Evolutionary conservation across 2,797 vertebrate species (phyloP), one percentile per base, ranked within the genome.

Genomic region (Acipenser oxyrinchus): DNA sequence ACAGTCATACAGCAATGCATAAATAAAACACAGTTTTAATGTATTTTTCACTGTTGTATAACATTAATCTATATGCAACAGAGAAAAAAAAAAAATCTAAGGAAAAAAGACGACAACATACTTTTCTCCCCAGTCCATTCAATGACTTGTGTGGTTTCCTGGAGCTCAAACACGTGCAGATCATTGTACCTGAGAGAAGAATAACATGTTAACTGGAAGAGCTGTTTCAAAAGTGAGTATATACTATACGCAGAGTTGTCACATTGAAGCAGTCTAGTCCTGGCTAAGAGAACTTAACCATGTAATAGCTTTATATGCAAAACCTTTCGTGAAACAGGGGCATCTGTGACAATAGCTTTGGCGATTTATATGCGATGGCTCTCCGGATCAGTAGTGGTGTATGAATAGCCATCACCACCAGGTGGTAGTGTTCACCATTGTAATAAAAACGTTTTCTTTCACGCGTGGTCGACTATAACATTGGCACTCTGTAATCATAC

Each of bases 161-260:
- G 91, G 49, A 97, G 89, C 70, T 94, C 91, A 79, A 92, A 98
- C 4, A 86, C 83, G 49, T 95, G 93, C 11, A 97, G 88, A 64
- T 93, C 91, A 71, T 78, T 86, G 81, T 98, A 97, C 68, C 93
- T 96, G 73, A 51, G 70, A 50, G 23, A 60, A 15, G 23, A 37
- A 37, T 37, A 37, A 37, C 23, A 37, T 37, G 23, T 2, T 3
- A 37, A 37, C 23, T 37, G 3, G 1, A 37, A 13, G 55, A n/a
- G 51, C 23, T 57, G 9, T 50, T 15, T 7, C 55, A 37, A 10
- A 12, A 52, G 63, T 48, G 11, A 10, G 9, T 64, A 12, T 23
- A 13, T 15, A 37, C 63, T 52, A 48, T 58, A 11, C 13, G 64
- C 48, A 62, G 48, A 58, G 50, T 11, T 57, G n/a, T 37, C 23